phyloP scores from a whole-genome alignment of 2,797 vertebrate species.

The Eutrigla gurnardus region DNA sequence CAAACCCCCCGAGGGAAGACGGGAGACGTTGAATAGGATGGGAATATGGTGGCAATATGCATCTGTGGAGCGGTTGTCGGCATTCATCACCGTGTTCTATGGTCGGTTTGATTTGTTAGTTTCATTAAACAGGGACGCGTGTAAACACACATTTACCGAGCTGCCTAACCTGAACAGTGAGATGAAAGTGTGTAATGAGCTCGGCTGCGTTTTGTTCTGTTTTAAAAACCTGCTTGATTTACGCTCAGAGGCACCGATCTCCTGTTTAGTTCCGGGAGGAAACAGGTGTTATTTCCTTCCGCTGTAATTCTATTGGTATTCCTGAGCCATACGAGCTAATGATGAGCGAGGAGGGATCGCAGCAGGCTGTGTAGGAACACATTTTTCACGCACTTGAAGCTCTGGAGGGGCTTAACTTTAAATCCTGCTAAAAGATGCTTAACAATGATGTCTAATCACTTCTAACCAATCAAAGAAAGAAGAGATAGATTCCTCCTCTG shows the following conservation, averaged over 20 bases:
- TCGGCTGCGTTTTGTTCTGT: slow-evolving; percentile 18
- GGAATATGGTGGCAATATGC: slow-evolving; percentile 69
- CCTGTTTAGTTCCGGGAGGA: slow-evolving; percentile 44
- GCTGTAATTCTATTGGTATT: slow-evolving; percentile 52
- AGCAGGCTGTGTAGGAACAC: slow-evolving; percentile 51
- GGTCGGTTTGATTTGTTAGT: slow-evolving; percentile 43
- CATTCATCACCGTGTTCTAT: slow-evolving; percentile 21
- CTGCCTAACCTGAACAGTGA: not conserved
- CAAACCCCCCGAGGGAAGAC: slow-evolving; percentile 72
- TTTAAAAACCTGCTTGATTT: slow-evolving; percentile 47
- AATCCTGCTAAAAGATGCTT: slow-evolving; percentile 61
- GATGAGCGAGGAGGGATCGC: slow-evolving; percentile 57
- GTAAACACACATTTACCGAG: not conserved
- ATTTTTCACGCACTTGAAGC: slow-evolving; percentile 66
- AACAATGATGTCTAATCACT: slow-evolving; percentile 70
- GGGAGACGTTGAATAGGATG: slow-evolving; percentile 47
- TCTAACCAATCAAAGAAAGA: slow-evolving; percentile 48
- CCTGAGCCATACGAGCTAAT: slow-evolving; percentile 55
- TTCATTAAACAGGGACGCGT: slow-evolving; percentile 41
- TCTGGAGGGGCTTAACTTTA: slow-evolving; percentile 67
- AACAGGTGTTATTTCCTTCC: slow-evolving; percentile 13
- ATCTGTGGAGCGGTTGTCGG: slow-evolving; percentile 10
- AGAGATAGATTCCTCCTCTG: slow-evolving; percentile 13
- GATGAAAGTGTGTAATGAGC: slow-evolving; percentile 46
- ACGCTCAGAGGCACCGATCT: slow-evolving; percentile 34